Evolutionary conservation across 2,113 vertebrate species (phyloP), one percentile per base, ranked within the genome.

Genomic region (Nematolebias whitei): DNA sequence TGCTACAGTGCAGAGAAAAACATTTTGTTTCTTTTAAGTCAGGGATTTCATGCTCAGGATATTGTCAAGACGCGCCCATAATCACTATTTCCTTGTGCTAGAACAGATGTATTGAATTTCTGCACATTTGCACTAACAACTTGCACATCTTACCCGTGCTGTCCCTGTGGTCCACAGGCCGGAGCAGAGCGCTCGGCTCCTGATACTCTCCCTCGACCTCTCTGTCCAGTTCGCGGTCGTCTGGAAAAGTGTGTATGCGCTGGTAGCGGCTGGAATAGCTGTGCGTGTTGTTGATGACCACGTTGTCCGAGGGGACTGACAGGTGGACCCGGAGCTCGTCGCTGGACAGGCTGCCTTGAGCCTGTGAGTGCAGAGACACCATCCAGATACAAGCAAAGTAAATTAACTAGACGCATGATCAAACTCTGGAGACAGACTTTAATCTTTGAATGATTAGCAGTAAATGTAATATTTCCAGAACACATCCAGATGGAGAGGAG

Each of bases 271-370:
- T 93, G 9, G 93, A 92, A 84, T 94, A 93, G 61, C 92, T 94
- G 59, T 95, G 95, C 0, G 93, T 94, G 88, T 97, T 98, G 87
- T 98, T 98, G 92, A 97, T 97, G 82, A 98, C 95, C 19, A 97
- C 93, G 10, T 95, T 95, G 81, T 98, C 96, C 0, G 92, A 90
- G 0, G 96, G 95, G 23, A 95, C 93, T 0, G 96, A 97, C 20
- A 98, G 94, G 67, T 94, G 95, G 51, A 96, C 95, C 0, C 94
- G 94, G 61, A 98, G 92, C 85, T 98, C 96, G 0, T 95, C 94
- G 3, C 95, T 93, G 1, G 95, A 93, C 1, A 95, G 93, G 3
- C 94, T 93, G 0, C 94, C 92, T 76, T 95, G 95, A 0, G 94
- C 96, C 96, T 97, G 78, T 2, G 23, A 47, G 15, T 35, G 23